phyloP scores from a whole-genome alignment of 2,888 invertebrate species.

The Lithosia quadra region DNA sequence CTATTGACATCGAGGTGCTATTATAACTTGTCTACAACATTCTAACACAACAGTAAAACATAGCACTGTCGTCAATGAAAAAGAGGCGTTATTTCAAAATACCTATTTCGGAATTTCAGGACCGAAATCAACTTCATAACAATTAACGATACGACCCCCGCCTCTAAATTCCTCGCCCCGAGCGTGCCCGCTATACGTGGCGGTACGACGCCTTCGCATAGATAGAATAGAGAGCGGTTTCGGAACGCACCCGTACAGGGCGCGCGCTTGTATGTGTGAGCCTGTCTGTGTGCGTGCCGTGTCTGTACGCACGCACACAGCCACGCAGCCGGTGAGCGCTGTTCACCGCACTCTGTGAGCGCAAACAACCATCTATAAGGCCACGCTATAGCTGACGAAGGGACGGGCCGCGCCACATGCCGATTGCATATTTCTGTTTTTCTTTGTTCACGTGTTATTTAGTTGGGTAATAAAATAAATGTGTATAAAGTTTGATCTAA shows the following conservation, averaged over 20 bases:
- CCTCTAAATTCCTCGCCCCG: conserved; percentile 87
- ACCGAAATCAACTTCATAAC: conserved; percentile 87
- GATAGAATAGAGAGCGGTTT: conserved; percentile 88
- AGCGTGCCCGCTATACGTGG: conserved; percentile 86
- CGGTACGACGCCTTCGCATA: conserved; percentile 87
- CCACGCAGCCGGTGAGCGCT: conserved; percentile 83
- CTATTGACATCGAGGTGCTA: background rate
- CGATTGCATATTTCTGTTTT: conserved; percentile 62
- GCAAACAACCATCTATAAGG: conserved; percentile 88
- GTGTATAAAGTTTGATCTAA: background rate
- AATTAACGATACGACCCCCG: conserved; percentile 87
- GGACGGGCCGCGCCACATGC: conserved; percentile 78
- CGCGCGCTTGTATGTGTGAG: conserved; percentile 63
- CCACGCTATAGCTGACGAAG: conserved; percentile 87
- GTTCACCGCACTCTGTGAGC: conserved; percentile 88
- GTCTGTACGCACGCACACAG: conserved; percentile 76
- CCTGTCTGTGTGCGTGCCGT: conserved; percentile 60
- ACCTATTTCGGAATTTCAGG: conserved; percentile 87
- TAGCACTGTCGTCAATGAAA: conserved; percentile 61
- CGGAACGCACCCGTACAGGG: conserved; percentile 84
- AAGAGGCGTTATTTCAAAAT: conserved; percentile 85
- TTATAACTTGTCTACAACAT: background rate
- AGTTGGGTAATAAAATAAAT: conserved; percentile 24
- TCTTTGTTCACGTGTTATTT: conserved; percentile 58
- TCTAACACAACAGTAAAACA: background rate